Conservation (phyloP, 2,113 vertebrate genomes). For the Accipiter cooperii region DNA sequence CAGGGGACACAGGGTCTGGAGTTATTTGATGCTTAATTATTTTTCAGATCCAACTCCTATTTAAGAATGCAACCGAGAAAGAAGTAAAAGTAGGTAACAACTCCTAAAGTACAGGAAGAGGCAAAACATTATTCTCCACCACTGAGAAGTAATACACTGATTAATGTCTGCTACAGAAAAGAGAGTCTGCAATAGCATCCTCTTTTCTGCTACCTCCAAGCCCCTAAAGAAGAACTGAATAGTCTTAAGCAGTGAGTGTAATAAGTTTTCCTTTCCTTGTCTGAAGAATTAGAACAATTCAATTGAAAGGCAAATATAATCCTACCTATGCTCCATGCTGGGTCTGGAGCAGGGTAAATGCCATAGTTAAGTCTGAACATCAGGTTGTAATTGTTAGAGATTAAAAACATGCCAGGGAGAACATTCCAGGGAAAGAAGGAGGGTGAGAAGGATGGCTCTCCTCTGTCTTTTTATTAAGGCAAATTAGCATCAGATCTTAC, state of each 20-base stretch:
- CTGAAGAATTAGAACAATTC: conserved; percentile 28
- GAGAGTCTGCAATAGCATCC: neutral
- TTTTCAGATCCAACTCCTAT: neutral
- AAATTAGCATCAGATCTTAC: neutral
- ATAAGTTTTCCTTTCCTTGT: neutral
- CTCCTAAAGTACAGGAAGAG: neutral
- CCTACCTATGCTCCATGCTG: neutral
- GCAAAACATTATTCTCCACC: neutral
- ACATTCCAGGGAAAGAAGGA: conserved; percentile 43
- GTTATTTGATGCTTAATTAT: neutral
- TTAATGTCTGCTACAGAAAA: neutral
- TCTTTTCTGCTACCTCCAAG: neutral
- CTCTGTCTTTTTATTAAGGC: neutral
- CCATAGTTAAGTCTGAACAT: conserved; percentile 40
- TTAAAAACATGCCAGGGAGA: conserved; percentile 50
- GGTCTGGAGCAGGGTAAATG: conserved; percentile 28
- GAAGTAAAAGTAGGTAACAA: neutral
- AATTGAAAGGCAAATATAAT: conserved; percentile 17
- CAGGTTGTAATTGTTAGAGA: conserved; percentile 49
- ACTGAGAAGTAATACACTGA: neutral
- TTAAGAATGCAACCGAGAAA: neutral
- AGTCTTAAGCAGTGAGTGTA: neutral
- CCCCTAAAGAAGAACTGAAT: neutral
- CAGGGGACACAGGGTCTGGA: neutral
- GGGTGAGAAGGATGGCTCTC: neutral